A percentile compares a stretch with the other conserved stretches of the same genome.
Evolutionary conservation across 1,140 invertebrate genomes (phyloP).

Genomic region (Orchestia grillus): DNA sequence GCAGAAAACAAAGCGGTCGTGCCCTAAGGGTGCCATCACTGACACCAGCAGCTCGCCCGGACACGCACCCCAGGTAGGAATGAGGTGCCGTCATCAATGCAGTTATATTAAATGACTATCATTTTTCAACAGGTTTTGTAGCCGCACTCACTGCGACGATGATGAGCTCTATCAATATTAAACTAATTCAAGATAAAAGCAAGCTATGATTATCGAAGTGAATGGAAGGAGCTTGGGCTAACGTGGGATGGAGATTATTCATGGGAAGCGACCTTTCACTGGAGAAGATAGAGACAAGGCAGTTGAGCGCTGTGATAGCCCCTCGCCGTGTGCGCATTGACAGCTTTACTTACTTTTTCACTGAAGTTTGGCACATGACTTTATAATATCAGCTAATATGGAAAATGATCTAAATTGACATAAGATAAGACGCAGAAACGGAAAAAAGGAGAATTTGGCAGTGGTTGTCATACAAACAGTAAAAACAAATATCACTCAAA

Average conservation of each 20-base stretch:
- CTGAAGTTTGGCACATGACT: neutral
- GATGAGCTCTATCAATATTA: neutral
- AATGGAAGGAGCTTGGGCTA: neutral
- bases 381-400: too few species aligned
- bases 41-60: too few species aligned
- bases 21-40: too few species aligned
- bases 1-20: too few species aligned
- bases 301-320: neutral
- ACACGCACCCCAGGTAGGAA: neutral
- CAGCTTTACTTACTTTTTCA: neutral
- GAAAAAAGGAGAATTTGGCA: neutral
- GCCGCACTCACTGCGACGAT: neutral
- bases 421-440: neutral
- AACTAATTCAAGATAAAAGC: neutral
- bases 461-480: neutral
- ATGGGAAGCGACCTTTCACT: neutral
- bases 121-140: neutral
- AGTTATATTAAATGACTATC: neutral
- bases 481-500: neutral
- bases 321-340: neutral
- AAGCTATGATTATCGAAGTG: neutral
- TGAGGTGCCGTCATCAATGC: neutral
- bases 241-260: neutral
- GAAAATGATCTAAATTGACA: neutral
- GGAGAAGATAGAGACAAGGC: neutral